Evolutionary conservation across 35 echinoderm and acorn worm species (phyloP).

Genomic region (Patiria miniata): DNA sequence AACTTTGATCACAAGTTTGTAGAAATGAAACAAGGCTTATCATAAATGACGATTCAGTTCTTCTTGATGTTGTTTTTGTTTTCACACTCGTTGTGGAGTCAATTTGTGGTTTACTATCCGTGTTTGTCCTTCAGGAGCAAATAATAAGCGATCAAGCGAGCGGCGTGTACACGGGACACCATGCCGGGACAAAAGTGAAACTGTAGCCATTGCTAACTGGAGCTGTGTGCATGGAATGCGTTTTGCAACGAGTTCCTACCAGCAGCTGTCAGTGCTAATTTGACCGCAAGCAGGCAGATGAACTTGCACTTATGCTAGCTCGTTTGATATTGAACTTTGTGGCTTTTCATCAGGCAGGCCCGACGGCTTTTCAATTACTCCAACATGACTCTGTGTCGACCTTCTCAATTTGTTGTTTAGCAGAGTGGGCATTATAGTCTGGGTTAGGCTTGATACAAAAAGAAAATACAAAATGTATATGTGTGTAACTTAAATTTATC

Average conservation of each 20-base stretch:
- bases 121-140: background rate
- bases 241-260: background rate
- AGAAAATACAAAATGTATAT: too few species aligned
- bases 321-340: background rate
- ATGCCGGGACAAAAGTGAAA: background rate
- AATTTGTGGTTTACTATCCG: too few species aligned
- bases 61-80: too few species aligned
- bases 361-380: background rate
- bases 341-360: background rate
- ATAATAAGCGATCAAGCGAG: background rate
- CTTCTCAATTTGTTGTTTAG: background rate
- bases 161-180: background rate
- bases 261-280: constrained; percentile 9
- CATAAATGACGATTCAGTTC: too few species aligned
- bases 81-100: too few species aligned
- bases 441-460: too few species aligned
- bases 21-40: too few species aligned
- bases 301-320: constrained; percentile 5
- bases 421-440: too few species aligned
- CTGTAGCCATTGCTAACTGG: constrained; percentile 25
- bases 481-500: too few species aligned
- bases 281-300: background rate
- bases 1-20: too few species aligned
- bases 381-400: background rate
- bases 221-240: background rate